Base-by-base conservation (phyloP, 2,797 vertebrate genomes). In the Liasis olivaceus region DNA sequence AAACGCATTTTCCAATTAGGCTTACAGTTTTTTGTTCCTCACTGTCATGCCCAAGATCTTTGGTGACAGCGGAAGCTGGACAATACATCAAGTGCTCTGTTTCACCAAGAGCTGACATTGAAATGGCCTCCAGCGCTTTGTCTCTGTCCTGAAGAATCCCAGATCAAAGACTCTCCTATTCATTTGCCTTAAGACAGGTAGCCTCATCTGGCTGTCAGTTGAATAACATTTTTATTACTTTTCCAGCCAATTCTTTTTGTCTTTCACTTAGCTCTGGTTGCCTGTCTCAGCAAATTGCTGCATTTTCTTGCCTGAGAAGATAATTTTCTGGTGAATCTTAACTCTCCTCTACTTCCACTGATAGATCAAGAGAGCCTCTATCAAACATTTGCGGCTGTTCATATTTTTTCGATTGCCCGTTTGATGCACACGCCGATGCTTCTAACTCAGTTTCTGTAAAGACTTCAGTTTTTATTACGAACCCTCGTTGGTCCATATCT, bases 391-490 rank as follows among this genome's bases (percentile, higher is more conserved):
- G 4, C 9, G 63, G 26, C 12, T 12, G 3, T 4, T 28, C 63
- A 12, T 8, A 28, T 64, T 64, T 64, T 11, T 28, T 26, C 26
- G 8, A 28, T 9, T 64, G 26, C 3, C 26, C 3, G 1, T 64
- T 9, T 64, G 26, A 28, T 28, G 63, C 63, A 12, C 9, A 2
- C 28, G 0, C 26, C 26, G 11, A 66, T 0, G 4, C 11, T 28
- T 66, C 63, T 66, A 5, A 54, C 51, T 54, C 51, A 54, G 51
- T 7, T 54, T 54, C 51, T 54, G 51, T n/a, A 12, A 28, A 66
- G 85, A 81, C 42, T 94, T 95, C 94, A 95, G 94, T 94, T 94
- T 95, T 92, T 94, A 89, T 89, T 96, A 93, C 1, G 51, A 54
- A 54, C 51, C 51, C 51, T 54, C 51, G 51, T 54, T 6, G 51